These are phyloP conservation scores for Drosophila anomalipes DNA, from an alignment of 2,888 invertebrate species.

Conservation along the genomic window DNA sequence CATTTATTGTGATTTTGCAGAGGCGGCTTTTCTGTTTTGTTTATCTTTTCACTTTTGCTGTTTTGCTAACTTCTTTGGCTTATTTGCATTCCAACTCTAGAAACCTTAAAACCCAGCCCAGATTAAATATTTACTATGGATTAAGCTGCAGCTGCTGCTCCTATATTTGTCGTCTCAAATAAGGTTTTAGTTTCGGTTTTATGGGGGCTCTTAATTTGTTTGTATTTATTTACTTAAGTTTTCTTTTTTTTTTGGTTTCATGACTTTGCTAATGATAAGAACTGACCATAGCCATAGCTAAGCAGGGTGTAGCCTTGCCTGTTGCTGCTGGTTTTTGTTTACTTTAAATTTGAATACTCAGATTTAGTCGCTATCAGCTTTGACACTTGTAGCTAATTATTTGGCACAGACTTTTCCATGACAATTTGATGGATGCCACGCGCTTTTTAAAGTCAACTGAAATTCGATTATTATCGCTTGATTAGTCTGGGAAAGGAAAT, in stretches of 20 bases:
- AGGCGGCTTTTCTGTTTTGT: conserved; percentile 7
- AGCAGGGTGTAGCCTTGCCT: not conserved
- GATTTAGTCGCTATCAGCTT: conserved; percentile 34
- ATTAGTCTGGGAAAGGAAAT: conserved; percentile 23
- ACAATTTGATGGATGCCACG: conserved; percentile 53
- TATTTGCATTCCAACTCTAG: conserved; percentile 8
- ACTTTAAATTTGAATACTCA: not conserved
- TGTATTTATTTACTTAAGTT: conserved; percentile 3
- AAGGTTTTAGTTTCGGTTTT: not conserved
- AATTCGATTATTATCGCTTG: conserved; percentile 27
- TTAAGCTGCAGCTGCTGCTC: conserved; percentile 6
- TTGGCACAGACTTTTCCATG: conserved; percentile 33
- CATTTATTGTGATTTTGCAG: conserved; percentile 26
- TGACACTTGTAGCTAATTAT: conserved; percentile 53
- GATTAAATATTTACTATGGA: conserved; percentile 20
- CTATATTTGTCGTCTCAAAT: not conserved
- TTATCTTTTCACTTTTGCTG: conserved; percentile 32
- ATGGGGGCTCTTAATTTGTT: conserved; percentile 4
- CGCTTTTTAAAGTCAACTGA: conserved; percentile 27
- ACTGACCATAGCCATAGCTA: conserved; percentile 27
- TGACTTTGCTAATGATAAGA: conserved; percentile 32
- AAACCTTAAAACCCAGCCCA: conserved; percentile 1
- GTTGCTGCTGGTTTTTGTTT: conserved; percentile 5
- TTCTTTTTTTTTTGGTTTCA: conserved; percentile 8
- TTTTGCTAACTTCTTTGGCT: conserved; percentile 17